Evolutionary conservation across 2,113 vertebrate genomes (phyloP).

Genomic region (Eidolon helvum): DNA sequence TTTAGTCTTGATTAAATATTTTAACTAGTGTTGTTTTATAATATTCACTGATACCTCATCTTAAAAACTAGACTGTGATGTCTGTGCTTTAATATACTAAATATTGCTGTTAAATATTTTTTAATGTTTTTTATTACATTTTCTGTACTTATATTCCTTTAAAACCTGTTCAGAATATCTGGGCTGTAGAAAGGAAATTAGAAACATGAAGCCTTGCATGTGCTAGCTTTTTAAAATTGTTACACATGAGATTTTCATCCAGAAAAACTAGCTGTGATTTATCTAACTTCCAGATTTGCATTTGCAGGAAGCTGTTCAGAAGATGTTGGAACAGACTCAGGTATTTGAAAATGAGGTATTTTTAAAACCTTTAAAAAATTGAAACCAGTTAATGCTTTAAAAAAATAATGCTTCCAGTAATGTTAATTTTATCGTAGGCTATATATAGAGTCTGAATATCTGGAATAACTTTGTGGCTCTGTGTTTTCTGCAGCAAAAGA

Average conservation of each 20-base stretch:
- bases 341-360: constrained; percentile 91
- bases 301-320: constrained; percentile 96
- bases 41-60: neutral
- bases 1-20: constrained; percentile 41
- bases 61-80: neutral
- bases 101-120: neutral
- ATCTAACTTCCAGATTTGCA: constrained; percentile 85
- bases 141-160: constrained; percentile 67
- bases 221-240: constrained; percentile 29
- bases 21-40: neutral
- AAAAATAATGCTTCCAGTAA: constrained; percentile 2
- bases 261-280: constrained; percentile 86
- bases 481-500: neutral
- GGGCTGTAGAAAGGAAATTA: constrained; percentile 7
- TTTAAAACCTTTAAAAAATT: constrained; percentile 38
- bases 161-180: constrained; percentile 26
- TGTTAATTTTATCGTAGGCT: neutral
- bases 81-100: neutral
- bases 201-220: neutral
- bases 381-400: neutral
- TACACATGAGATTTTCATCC: constrained; percentile 86
- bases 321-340: constrained; percentile 93
- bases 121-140: neutral
- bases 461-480: neutral
- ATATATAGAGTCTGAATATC: neutral